phyloP scores from a whole-genome alignment of 2,797 vertebrate species.

The Mionectes olivaceus region DNA sequence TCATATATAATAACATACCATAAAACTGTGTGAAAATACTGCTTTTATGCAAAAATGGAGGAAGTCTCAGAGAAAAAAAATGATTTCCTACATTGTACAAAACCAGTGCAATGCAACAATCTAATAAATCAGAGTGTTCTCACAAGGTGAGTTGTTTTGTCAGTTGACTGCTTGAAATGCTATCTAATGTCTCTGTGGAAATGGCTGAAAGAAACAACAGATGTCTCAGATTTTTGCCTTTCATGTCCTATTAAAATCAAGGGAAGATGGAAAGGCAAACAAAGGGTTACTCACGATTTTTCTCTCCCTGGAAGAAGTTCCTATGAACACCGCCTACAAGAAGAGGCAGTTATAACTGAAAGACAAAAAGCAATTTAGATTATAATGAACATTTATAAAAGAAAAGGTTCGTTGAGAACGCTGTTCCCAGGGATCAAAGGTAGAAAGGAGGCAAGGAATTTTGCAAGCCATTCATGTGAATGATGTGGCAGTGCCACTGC shows the following conservation, averaged over 20 bases:
- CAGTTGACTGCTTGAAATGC: slow-evolving; percentile 60
- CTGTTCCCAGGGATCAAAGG: slow-evolving; percentile 3
- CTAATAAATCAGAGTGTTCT: slow-evolving; percentile 26
- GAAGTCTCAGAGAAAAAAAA: not conserved
- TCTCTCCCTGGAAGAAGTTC: slow-evolving; percentile 30
- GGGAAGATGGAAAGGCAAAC: not conserved
- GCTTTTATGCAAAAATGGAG: not conserved
- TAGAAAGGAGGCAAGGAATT: not conserved
- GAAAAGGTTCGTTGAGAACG: not conserved
- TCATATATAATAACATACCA: not conserved
- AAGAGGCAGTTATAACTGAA: not conserved
- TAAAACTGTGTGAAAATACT: not conserved
- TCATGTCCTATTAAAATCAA: slow-evolving; percentile 65
- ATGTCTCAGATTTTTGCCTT: slow-evolving; percentile 60
- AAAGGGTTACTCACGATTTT: slow-evolving; percentile 50
- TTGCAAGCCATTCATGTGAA: not conserved
- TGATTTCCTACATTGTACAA: not conserved
- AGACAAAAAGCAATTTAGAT: slow-evolving; percentile 49
- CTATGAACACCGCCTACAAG: slow-evolving; percentile 8
- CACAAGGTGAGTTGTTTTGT: slow-evolving; percentile 57
- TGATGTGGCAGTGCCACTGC: not conserved
- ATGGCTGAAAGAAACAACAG: slow-evolving; percentile 60
- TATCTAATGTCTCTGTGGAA: slow-evolving; percentile 66
- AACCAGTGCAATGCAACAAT: not conserved
- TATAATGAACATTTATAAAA: slow-evolving; percentile 25